Percentiles rank a stretch among this genome's conserved stretches.
phyloP scores from a whole-genome alignment of 2,113 vertebrate species.

The Odocoileus virginianus region DNA sequence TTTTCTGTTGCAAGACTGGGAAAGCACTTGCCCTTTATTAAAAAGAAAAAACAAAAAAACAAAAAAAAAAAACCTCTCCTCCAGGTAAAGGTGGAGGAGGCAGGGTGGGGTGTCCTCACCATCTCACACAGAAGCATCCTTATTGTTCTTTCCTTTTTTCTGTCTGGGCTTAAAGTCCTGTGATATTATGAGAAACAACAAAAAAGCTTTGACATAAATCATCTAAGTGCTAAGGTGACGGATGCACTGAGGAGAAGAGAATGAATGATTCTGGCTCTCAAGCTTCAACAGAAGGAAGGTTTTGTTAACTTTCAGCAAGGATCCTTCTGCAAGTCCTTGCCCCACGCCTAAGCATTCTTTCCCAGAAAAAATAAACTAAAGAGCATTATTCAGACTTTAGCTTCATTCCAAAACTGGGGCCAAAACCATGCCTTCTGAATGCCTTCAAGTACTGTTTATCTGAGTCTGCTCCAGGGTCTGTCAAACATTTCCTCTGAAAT shows the following conservation, averaged over 20 bases:
- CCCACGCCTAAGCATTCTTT: not conserved
- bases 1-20: conserved; percentile 8
- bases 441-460: not conserved
- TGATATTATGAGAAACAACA: conserved; percentile 57
- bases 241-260: not conserved
- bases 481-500: not conserved
- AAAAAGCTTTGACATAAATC: conserved; percentile 37
- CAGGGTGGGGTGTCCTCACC: not conserved
- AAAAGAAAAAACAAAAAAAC: not conserved
- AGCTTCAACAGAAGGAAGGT: not conserved
- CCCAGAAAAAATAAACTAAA: not conserved
- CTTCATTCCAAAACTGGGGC: not conserved
- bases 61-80: not conserved
- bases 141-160: conserved; percentile 20
- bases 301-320: conserved; percentile 18
- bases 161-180: conserved; percentile 11
- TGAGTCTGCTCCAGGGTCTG: not conserved
- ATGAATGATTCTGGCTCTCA: not conserved
- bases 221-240: not conserved
- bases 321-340: not conserved
- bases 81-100: not conserved
- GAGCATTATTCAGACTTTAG: not conserved
- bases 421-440: not conserved
- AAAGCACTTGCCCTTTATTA: conserved; percentile 26
- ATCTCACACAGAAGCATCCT: not conserved